phyloP scores from a whole-genome alignment of 2,797 vertebrate genomes.

The Caiman crocodilus region DNA sequence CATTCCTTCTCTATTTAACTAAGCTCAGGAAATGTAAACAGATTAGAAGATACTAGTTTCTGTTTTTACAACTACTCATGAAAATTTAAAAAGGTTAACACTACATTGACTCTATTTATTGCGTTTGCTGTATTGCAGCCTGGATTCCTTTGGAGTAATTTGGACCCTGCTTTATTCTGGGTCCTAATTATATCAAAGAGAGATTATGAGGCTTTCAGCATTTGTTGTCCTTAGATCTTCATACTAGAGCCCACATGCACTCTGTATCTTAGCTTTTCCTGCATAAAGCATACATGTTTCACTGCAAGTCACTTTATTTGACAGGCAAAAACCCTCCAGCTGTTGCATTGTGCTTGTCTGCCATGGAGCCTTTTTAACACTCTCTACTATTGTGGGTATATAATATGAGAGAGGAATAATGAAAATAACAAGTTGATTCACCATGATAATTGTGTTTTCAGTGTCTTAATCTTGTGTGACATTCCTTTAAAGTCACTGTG shows the following conservation, averaged over 20 bases:
- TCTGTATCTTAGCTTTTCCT: background rate
- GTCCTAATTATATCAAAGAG: constrained; percentile 57
- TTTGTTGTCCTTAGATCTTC: constrained; percentile 48
- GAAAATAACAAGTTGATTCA: constrained; percentile 41
- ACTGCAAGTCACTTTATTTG: constrained; percentile 61
- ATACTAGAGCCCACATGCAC: constrained; percentile 36
- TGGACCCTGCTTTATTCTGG: constrained; percentile 57
- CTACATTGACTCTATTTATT: constrained; percentile 69
- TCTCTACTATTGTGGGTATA: constrained; percentile 26
- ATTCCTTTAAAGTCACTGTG: constrained; percentile 51
- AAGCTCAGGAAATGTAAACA: constrained; percentile 77
- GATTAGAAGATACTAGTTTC: constrained; percentile 65
- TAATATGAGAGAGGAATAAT: constrained; percentile 33
- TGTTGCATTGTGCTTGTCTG: constrained; percentile 66
- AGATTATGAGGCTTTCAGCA: constrained; percentile 37
- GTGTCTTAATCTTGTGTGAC: constrained; percentile 49
- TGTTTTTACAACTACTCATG: constrained; percentile 71
- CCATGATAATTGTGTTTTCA: constrained; percentile 36
- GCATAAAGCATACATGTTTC: constrained; percentile 43
- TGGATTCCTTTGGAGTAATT: constrained; percentile 58
- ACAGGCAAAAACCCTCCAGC: constrained; percentile 67
- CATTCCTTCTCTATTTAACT: constrained; percentile 72
- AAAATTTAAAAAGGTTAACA: constrained; percentile 71
- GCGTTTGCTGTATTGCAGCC: constrained; percentile 42
- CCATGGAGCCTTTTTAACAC: constrained; percentile 53